A percentile compares a stretch with the other conserved stretches of the same genome.
phyloP scores from a whole-genome alignment of 2,113 vertebrate genomes.

The Centropristis striata region DNA sequence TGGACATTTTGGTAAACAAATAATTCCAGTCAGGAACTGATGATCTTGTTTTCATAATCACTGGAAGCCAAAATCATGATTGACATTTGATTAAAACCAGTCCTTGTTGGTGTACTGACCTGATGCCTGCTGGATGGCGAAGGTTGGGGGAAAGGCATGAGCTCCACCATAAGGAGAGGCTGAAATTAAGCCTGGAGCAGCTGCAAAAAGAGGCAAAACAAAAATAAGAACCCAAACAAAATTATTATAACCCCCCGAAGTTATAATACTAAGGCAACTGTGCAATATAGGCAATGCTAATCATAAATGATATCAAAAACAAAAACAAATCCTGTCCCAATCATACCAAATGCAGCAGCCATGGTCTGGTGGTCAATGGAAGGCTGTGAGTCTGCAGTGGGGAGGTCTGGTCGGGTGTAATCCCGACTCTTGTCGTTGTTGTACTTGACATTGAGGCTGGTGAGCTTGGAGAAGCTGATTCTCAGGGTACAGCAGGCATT shows the following conservation, averaged over 20 bases:
- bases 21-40: no score
- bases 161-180: slow-evolving; percentile 93
- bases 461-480: slow-evolving; percentile 98
- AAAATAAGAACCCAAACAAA: background rate
- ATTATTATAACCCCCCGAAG: no score
- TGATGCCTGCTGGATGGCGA: slow-evolving; percentile 95
- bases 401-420: slow-evolving; percentile 95
- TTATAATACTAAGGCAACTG: no score
- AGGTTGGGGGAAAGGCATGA: slow-evolving; percentile 93
- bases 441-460: slow-evolving; percentile 97
- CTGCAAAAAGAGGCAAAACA: slow-evolving; percentile 73
- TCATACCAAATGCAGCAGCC: slow-evolving; percentile 92
- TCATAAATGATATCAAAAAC: no score
- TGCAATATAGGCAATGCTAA: no score
- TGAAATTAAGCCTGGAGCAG: slow-evolving; percentile 95
- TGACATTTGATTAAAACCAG: background rate
- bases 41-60: no score
- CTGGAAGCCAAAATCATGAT: no score
- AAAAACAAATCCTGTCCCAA: no score
- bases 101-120: slow-evolving; percentile 70
- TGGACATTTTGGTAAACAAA: no score
- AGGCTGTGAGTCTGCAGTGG: slow-evolving; percentile 92
- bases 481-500: slow-evolving; percentile 97
- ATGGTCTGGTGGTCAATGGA: slow-evolving; percentile 93
- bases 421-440: slow-evolving; percentile 98